Conservation (phyloP, 2,888 invertebrate species). For the Cryptophagus acutangulus region DNA sequence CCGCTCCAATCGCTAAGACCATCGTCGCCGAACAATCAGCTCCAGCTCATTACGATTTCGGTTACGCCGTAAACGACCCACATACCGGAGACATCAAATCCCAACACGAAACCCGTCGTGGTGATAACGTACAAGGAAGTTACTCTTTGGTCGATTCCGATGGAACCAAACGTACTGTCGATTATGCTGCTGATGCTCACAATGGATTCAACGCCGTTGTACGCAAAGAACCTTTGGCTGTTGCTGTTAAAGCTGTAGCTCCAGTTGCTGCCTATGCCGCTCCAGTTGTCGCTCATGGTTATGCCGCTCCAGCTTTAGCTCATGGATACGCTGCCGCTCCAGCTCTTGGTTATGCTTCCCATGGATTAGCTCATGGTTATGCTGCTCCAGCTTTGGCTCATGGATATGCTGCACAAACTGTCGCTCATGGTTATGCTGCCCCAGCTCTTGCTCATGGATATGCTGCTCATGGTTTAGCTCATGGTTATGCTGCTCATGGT, state of each 20-base stretch:
- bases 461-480: slow-evolving; percentile 14
- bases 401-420: slow-evolving; percentile 14
- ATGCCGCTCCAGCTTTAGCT: slow-evolving; percentile 13
- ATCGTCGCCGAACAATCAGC: slow-evolving; percentile 27
- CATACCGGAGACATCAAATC: slow-evolving; percentile 48
- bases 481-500: slow-evolving; percentile 15
- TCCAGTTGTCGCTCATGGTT: slow-evolving; percentile 20
- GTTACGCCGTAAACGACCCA: slow-evolving; percentile 32
- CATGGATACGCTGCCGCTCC: slow-evolving; percentile 16
- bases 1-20: slow-evolving; percentile 28
- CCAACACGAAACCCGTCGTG: slow-evolving; percentile 8
- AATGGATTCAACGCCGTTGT: slow-evolving; percentile 54
- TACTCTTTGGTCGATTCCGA: slow-evolving; percentile 52
- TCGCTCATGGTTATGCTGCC: slow-evolving; percentile 13
- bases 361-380: slow-evolving; percentile 14
- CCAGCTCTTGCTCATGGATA: slow-evolving; percentile 16
- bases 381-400: slow-evolving; percentile 16
- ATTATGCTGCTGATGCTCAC: slow-evolving; percentile 51
- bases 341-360: slow-evolving; percentile 16
- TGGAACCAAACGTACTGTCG: slow-evolving; percentile 50
- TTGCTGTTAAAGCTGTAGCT: slow-evolving; percentile 40
- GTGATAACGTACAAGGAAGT: slow-evolving; percentile 48
- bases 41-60: slow-evolving; percentile 34
- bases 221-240: slow-evolving; percentile 47
- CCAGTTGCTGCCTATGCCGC: slow-evolving; percentile 24